Evolutionary conservation across 2,888 invertebrate genomes (phyloP).

Genomic region (Idaea straminata): DNA sequence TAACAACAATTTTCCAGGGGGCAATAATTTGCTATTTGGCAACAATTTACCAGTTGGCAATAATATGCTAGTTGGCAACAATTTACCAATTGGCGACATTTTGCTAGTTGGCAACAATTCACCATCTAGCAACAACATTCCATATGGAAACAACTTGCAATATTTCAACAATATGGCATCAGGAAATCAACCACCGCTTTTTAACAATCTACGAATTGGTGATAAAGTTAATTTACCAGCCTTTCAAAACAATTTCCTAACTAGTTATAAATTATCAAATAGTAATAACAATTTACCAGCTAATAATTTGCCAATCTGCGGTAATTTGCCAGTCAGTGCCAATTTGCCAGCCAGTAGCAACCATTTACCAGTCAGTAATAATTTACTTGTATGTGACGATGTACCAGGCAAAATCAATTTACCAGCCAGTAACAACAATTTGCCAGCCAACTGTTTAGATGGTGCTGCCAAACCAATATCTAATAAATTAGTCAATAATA

Average conservation of each 20-base stretch:
- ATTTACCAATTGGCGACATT: slow-evolving; percentile 19
- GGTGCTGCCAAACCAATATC: slow-evolving; percentile 2
- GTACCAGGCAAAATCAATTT: neutral
- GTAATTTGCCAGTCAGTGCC: neutral
- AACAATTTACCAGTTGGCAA: slow-evolving; percentile 21
- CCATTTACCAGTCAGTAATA: neutral
- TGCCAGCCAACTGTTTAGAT: neutral
- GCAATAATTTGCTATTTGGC: slow-evolving; percentile 17
- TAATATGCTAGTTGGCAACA: slow-evolving; percentile 18
- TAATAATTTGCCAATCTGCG: slow-evolving; percentile 8
- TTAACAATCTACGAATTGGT: slow-evolving; percentile 15
- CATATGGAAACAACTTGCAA: slow-evolving; percentile 19
- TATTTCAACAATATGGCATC: slow-evolving; percentile 18
- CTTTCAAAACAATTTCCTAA: slow-evolving; percentile 12
- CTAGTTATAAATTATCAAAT: neutral
- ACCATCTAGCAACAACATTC: slow-evolving; percentile 19
- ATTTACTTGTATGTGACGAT: neutral
- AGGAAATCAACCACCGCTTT: slow-evolving; percentile 13
- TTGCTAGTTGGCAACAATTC: slow-evolving; percentile 21
- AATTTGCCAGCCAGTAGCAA: too few species aligned
- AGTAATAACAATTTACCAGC: slow-evolving; percentile 9
- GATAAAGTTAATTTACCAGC: slow-evolving; percentile 2
- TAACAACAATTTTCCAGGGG: slow-evolving; percentile 20
- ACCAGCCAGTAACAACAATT: neutral
- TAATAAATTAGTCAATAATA: neutral